Conservation (phyloP, 2,113 vertebrate genomes). For the Motacilla alba region DNA sequence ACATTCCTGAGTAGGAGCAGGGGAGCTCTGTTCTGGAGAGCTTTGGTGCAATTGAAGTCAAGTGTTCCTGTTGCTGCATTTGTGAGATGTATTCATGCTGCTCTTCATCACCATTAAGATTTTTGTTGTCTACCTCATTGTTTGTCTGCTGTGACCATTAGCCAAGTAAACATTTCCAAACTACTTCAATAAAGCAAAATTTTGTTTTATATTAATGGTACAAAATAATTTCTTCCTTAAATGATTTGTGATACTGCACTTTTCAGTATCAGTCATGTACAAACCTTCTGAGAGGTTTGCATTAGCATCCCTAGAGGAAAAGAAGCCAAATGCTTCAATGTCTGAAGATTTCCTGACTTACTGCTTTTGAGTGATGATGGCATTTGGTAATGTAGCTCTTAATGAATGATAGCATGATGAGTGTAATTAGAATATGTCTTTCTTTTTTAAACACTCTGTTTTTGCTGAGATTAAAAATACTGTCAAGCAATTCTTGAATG, state of each 20-base stretch:
- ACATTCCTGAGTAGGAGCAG: not conserved
- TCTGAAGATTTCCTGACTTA: conserved; percentile 43
- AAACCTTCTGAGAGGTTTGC: not conserved
- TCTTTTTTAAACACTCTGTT: not conserved
- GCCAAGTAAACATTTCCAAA: conserved; percentile 16
- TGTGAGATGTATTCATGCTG: not conserved
- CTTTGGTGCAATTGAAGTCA: not conserved
- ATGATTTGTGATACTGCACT: not conserved
- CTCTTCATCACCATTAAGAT: not conserved
- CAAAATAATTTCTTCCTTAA: not conserved
- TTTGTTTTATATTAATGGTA: not conserved
- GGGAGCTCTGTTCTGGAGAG: not conserved
- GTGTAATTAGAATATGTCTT: conserved; percentile 28
- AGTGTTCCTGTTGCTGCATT: not conserved
- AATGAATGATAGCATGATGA: conserved; percentile 16
- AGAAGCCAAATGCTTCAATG: conserved; percentile 9
- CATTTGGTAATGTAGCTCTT: conserved; percentile 34
- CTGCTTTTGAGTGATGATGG: conserved; percentile 10
- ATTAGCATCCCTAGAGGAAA: not conserved
- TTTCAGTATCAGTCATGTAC: not conserved
- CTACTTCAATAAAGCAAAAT: not conserved
- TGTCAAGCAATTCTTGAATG: not conserved
- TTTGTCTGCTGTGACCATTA: conserved; percentile 8
- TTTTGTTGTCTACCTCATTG: not conserved
- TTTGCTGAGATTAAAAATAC: conserved; percentile 28